Conservation (phyloP, 2,797 vertebrate species). For the Spondyliosoma cantharus region DNA sequence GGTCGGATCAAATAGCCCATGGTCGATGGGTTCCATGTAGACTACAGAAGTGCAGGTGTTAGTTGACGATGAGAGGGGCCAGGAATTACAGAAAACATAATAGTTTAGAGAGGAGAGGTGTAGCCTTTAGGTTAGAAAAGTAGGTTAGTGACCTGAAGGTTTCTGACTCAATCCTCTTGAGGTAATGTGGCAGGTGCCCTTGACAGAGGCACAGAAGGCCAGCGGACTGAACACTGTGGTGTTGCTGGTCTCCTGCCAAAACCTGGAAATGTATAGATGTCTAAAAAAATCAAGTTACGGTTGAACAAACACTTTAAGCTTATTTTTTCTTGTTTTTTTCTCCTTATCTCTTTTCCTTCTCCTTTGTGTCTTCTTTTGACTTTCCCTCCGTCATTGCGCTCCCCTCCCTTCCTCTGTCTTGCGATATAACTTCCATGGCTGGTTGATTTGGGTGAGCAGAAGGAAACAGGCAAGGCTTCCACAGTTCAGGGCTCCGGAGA, state of each 20-base stretch:
- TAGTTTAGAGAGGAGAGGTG: slow-evolving; percentile 14
- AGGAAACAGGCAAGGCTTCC: slow-evolving; percentile 70
- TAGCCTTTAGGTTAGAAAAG: slow-evolving; percentile 33
- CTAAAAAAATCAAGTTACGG: slow-evolving; percentile 4
- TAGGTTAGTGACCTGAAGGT: slow-evolving; percentile 38
- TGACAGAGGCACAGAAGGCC: slow-evolving; percentile 27
- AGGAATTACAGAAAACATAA: slow-evolving; percentile 17
- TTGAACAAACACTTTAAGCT: slow-evolving; percentile 16
- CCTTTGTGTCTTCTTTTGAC: slow-evolving; percentile 37
- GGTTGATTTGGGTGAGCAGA: slow-evolving; percentile 75
- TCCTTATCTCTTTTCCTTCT: slow-evolving; percentile 5
- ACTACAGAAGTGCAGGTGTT: slow-evolving; percentile 16
- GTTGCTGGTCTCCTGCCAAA: slow-evolving; percentile 44
- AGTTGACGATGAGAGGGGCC: not conserved
- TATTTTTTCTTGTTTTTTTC: slow-evolving; percentile 5
- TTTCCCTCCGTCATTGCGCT: slow-evolving; percentile 35
- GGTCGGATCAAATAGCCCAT: slow-evolving; percentile 2
- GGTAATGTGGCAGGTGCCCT: slow-evolving; percentile 47
- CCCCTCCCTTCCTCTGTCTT: slow-evolving; percentile 48
- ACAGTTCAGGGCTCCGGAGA: slow-evolving; percentile 77
- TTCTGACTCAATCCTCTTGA: slow-evolving; percentile 42
- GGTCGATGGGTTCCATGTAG: not conserved
- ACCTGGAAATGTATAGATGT: not conserved
- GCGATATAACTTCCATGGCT: slow-evolving; percentile 73
- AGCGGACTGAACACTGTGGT: slow-evolving; percentile 31